Evolutionary conservation across 2,888 invertebrate species (phyloP), one percentile per base, ranked within the genome.

Genomic region (Sepioteuthis lessoniana): DNA sequence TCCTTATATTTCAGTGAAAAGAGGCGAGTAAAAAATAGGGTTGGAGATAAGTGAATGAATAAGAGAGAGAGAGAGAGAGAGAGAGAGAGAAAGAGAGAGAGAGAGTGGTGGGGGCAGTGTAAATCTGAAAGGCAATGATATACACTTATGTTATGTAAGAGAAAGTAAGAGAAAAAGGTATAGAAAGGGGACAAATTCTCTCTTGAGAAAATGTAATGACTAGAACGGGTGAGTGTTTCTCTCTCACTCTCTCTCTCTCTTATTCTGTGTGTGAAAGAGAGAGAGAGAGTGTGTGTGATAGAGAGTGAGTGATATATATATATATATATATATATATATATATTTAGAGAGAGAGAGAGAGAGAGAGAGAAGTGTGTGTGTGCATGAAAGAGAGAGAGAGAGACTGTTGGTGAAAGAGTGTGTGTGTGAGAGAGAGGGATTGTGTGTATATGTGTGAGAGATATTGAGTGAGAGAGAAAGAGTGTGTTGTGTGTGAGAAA

Each of bases 41-140:
- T 1, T 38, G 91, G 25, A 31, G 35, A 46, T 31, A 46, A 91
- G 38, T 42, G 38, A 91, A 38, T 0, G 38, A 42, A 25, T 4
- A 25, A 91, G 91, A 91, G 38, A 91, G 91, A 91, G 91, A 91
- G 38, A 91, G 91, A 91, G 91, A 91, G 38, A 91, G 91, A 91
- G 91, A 91, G 38, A 91, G 91, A 28, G 42, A 91, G 38, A 91
- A 38, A n/a, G n/a, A n/a, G n/a, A 7, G n/a, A 28, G 25, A 90
- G 28, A 28, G 37, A 16, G 28, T 7, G 28, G 90, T 2, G 2
- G 28, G 90, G 28, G 25, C 5, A 21, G 28, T n/a, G n/a, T n/a
- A n/a, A n/a, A n/a, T n/a, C n/a, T n/a, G n/a, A n/a, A n/a, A n/a
- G n/a, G n/a, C n/a, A n/a, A n/a, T n/a, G n/a, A n/a, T n/a, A n/a